Evolutionary conservation across 2,888 invertebrate species (phyloP).

Genomic region (Eupelmus urozonus): DNA sequence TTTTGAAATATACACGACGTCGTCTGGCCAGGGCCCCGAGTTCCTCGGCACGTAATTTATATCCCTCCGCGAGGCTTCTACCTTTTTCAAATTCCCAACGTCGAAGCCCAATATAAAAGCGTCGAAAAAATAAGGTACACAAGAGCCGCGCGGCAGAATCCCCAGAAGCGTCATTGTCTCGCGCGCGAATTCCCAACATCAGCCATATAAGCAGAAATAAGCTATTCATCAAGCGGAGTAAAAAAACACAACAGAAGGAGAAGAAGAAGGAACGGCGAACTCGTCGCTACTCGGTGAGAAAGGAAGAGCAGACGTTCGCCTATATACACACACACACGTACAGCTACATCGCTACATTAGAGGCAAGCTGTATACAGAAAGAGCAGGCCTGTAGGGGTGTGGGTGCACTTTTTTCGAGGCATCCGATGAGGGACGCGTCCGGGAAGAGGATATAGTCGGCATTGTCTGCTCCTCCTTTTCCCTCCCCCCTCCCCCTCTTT

Average conservation of each 20-base stretch:
- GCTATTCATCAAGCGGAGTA: conserved; percentile 24
- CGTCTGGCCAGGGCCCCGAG: no score
- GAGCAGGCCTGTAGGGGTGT: neutral
- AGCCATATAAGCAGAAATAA: conserved; percentile 15
- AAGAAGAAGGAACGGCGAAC: neutral
- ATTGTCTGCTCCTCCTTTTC: conserved; percentile 63
- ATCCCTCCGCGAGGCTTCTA: no score
- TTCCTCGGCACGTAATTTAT: no score
- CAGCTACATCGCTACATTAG: neutral
- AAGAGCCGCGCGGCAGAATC: neutral
- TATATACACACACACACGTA: neutral
- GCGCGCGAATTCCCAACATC: conserved; percentile 26
- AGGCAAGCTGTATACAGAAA: neutral
- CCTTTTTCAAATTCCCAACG: neutral
- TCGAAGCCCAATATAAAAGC: neutral
- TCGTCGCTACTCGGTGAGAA: conserved; percentile 35
- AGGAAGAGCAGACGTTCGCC: conserved; percentile 14
- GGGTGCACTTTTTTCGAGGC: conserved; percentile 44
- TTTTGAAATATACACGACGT: no score
- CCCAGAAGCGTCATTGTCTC: conserved; percentile 35
- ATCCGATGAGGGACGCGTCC: conserved; percentile 56
- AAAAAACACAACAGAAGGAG: neutral
- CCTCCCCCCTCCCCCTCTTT: conserved; percentile 3
- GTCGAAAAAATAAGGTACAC: neutral
- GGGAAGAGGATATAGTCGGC: conserved; percentile 49